Percentiles rank a stretch among this genome's conserved stretches.
These are phyloP conservation scores for Pangasius larnaudii DNA, from an alignment of 2,797 vertebrate species.

Conservation along the genomic window DNA sequence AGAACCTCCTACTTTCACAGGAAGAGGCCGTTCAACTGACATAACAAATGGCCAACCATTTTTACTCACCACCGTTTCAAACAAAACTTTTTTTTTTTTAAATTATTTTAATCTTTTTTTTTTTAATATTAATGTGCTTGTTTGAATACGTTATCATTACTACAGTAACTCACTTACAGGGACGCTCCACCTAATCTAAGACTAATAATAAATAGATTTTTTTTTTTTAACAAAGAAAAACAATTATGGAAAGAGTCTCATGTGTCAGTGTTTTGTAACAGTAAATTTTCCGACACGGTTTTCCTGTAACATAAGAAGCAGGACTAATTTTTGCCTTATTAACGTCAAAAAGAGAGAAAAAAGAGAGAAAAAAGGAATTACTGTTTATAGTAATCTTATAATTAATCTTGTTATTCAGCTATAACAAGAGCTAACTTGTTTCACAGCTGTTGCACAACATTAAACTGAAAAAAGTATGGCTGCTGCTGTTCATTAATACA, in stretches of 20 bases:
- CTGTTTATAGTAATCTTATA: background rate
- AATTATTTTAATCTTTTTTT: too few relatives aligned
- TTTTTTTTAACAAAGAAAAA: background rate
- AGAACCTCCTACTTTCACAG: conserved; percentile 3
- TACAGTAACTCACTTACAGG: background rate
- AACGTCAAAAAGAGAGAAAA: background rate
- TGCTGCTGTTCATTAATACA: background rate
- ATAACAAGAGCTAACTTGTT: background rate
- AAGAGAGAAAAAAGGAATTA: too few relatives aligned
- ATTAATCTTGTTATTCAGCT: background rate
- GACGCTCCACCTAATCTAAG: background rate
- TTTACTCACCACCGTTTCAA: background rate
- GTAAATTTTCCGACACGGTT: background rate
- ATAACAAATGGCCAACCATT: background rate
- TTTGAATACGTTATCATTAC: background rate
- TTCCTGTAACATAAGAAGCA: background rate
- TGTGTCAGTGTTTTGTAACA: background rate
- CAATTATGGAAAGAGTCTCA: background rate
- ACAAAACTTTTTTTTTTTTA: background rate
- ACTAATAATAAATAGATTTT: background rate
- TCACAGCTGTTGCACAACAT: background rate
- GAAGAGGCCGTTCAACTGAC: conserved; percentile 17
- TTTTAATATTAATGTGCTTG: too few relatives aligned
- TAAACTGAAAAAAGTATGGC: background rate
- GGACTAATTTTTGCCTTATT: background rate